Percentiles rank a stretch among this genome's conserved stretches.
Evolutionary conservation across 2,797 vertebrate genomes (phyloP).

Genomic region (Mareca penelope): DNA sequence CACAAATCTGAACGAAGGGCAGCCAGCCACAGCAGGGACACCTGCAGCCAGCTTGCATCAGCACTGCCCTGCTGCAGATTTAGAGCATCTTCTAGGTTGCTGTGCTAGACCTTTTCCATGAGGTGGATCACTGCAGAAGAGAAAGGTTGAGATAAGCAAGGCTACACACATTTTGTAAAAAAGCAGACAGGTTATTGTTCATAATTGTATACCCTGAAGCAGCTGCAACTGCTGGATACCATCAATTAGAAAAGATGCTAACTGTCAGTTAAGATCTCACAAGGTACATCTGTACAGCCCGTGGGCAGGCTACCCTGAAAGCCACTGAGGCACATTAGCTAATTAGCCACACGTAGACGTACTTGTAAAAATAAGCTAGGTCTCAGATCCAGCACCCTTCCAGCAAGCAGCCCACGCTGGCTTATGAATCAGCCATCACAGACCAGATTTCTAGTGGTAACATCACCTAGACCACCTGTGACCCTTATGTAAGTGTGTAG

Average conservation of each 20-base stretch:
- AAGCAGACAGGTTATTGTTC: background rate
- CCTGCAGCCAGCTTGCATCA: background rate
- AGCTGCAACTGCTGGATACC: background rate
- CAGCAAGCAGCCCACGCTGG: background rate
- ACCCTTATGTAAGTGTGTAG: background rate
- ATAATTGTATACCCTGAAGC: background rate
- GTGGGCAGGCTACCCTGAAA: background rate
- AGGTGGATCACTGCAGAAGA: background rate
- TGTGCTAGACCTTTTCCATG: background rate
- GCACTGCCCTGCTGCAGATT: background rate
- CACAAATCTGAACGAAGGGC: background rate
- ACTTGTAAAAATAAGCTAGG: background rate
- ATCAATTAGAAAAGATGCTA: background rate
- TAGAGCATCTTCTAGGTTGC: background rate
- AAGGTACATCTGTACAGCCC: background rate
- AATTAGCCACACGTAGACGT: accelerated
- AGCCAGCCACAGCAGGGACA: background rate
- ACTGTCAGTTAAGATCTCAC: background rate
- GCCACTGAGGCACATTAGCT: background rate
- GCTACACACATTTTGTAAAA: background rate
- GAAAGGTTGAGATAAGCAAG: background rate
- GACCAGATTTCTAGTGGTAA: background rate
- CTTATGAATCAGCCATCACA: background rate
- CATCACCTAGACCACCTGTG: background rate
- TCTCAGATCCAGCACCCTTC: background rate